Base-by-base conservation (phyloP, 2,113 vertebrate genomes). In the Sylvia atricapilla region DNA sequence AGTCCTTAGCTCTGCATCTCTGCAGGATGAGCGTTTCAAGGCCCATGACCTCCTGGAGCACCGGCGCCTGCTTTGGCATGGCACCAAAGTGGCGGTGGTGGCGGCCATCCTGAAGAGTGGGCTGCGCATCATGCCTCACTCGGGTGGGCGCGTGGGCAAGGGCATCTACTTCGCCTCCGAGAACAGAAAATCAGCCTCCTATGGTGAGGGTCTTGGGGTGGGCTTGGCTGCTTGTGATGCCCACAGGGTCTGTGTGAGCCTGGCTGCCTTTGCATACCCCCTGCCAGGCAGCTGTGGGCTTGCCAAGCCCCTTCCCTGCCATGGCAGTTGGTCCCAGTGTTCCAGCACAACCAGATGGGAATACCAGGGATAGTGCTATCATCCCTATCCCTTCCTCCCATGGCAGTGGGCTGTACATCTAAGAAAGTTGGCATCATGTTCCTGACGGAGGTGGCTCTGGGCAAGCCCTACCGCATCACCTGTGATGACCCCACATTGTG, bases 41-140 rank as follows among this genome's bases (percentile, higher is more conserved):
- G 95, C 96, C 59, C 98, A 99, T 0, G 59, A 98, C 15, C 39
- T 46, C 33, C 94, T 99, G 95, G 98, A 97, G 49, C 98, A 99
- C 95, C 97, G 98, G 25, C 99, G 97, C 72, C 96, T 99, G 90
- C 98, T 99, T 46, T 99, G 99, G 99, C 99, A 99, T 0, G 98
- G 99, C 22, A 99, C 99, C 78, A 99, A 98, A 1, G 97, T 99
- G 91, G 99, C 99, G 0, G 98, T 99, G 87, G 98, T 99, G 9
- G 99, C 98, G 0, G 98, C 99, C 46, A 99, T 99, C 92, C 98
- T 99, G 86, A 99, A 98, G 97, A 99, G 98, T 0, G 99, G 99
- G 13, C 98, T 99, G 79, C 98, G 98, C 62, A 99, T 99, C 91
- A 99, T 99, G 99, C 99, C 99, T 1, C 99, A 99, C 87, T 99